Evolutionary conservation across 2,113 vertebrate genomes (phyloP).

Genomic region (Craseonycteris thonglongyai): DNA sequence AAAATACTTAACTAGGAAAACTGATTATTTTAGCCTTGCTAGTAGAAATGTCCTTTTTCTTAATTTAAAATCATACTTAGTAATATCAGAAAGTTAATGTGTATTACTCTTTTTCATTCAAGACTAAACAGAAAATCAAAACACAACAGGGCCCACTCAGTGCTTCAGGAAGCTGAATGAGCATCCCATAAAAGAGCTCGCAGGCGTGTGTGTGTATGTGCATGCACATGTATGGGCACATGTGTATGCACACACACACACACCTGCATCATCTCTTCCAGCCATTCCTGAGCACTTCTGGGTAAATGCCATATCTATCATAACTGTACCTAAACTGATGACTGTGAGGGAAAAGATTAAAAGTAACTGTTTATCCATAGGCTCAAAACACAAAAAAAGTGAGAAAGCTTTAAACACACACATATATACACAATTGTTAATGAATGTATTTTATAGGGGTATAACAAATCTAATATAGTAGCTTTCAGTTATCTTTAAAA

Average conservation of each 20-base stretch:
- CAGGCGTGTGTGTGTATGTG: neutral
- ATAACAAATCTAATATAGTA: neutral
- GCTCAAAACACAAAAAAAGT: neutral
- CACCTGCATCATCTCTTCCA: neutral
- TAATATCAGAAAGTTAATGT: neutral
- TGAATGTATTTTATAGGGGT: neutral
- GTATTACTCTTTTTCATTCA: neutral
- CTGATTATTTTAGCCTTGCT: neutral
- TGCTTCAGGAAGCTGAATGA: neutral
- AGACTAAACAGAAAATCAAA: neutral
- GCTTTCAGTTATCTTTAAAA: neutral
- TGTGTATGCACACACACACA: rapidly evolving
- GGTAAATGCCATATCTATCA: neutral
- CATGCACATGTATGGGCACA: too few species aligned
- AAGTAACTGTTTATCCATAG: neutral
- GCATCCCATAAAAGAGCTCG: neutral
- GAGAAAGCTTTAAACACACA: neutral
- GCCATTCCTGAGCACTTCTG: neutral
- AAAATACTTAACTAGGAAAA: neutral
- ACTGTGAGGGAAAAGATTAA: neutral
- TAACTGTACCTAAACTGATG: neutral
- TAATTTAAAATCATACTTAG: neutral
- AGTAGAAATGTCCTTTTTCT: neutral
- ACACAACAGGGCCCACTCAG: neutral
- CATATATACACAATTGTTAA: neutral